Base-by-base conservation (phyloP, 2,797 vertebrate species). In the Sebastes goodei region DNA sequence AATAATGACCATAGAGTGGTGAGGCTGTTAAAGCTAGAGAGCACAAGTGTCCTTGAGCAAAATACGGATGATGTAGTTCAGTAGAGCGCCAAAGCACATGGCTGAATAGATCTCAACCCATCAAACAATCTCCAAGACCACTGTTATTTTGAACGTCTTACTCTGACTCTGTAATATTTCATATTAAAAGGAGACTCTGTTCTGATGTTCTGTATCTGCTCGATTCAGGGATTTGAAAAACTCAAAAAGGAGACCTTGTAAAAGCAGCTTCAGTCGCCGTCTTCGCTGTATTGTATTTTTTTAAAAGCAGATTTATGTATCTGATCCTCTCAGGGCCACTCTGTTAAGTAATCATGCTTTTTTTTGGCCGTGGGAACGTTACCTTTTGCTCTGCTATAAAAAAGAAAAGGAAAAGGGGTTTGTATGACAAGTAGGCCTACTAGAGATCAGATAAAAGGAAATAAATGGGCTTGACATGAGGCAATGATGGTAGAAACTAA, bases 271-370 rank as follows among this genome's bases (percentile, higher is more conserved):
- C 61, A 71, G 25, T 60, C 66, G 1, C 10, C 6, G 57, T 71
- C 71, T 77, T 21, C 76, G 76, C 81, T 85, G 83, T 46, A 75
- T 35, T 78, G 76, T 72, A 6, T 78, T 66, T 71, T 74, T 71
- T 69, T 11, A 61, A 76, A 88, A 78, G 61, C 73, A 77, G 60
- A 86, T 85, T 88, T 71, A 82, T 78, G 66, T 21, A 21, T 17
- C 35, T 33, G 38, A 66, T 57, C 35, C 69, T 79, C 61, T 71
- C 9, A 71, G 73, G 65, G 52, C 27, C 33, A 38, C 71, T 80
- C 27, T 66, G 38, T 64, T 64, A 55, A 27, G 33, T 52, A 69
- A 64, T 76, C 27, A 2, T 7, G 7, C 9, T 64, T 57, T 46
- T 78, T 78, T 63, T 42, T 25, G 20, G 12, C 60, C 7, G 20